Base-by-base conservation (phyloP, 2,888 invertebrate genomes). In the Sphaerophoria rueppellii region DNA sequence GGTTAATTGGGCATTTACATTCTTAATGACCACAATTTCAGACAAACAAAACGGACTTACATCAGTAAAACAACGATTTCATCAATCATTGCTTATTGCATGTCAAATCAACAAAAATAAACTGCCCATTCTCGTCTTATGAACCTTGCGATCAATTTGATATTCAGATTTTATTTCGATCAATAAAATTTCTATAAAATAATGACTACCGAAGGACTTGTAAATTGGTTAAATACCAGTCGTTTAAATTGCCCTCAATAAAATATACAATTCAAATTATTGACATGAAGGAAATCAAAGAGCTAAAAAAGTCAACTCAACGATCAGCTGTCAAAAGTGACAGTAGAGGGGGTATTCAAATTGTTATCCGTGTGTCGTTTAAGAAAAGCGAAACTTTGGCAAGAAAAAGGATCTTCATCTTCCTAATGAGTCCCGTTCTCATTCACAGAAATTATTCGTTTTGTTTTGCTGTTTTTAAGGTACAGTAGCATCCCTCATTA, bases 221-320 rank as follows among this genome's bases (percentile, higher is more conserved):
- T 40, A 40, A 40, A 4, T 1, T 11, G 43, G 43, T 43, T 11
- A 9, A 4, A 43, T 11, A 3, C 54, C 72, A 72, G 60, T 57
- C 69, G 35, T 48, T 77, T 63, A 81, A 81, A 85, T 85, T 76
- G 85, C 70, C 85, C 85, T 85, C 81, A 85, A 85, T 85, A 85
- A 24, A 85, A 81, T 85, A 80, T 85, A 70, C 85, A 73, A 85
- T 85, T 80, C 85, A 85, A 85, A 85, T 85, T 85, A 85, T 85
- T 85, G 85, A 81, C 85, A 77, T 43, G 43, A 43, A 14, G 1
- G 9, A 32, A 9, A 24, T 24, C 67, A 73, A 37, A 55, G 61
- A 14, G 69, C 61, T 35, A 58, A 54, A 63, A 70, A 70, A 75
- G 70, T 70, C 52, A 82, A 65, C 37, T 58, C 61, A 77, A 16